Evolutionary conservation across 2,888 invertebrate genomes (phyloP), one percentile per base, ranked within the genome.

Genomic region (Diabrotica balteata): DNA sequence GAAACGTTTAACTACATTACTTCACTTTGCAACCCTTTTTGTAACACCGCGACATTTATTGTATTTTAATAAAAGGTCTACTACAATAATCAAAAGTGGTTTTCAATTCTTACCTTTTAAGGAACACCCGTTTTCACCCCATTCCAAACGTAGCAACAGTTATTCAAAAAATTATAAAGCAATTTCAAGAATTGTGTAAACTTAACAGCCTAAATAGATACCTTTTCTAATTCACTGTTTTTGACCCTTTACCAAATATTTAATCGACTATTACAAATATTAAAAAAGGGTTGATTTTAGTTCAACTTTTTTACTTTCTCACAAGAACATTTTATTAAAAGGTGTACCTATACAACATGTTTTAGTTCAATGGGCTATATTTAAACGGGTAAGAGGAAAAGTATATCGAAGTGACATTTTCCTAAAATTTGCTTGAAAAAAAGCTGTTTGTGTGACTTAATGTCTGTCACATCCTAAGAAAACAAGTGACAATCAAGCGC

Each of bases 401-500:
- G 11, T 8, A n/a, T 17, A 7, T 55, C n/a, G 55, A 8, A 47
- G 43, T 55, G 55, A 55, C 55, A 43, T 42, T 43, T 55, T 55
- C 55, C 42, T 55, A 17, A 57, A 57, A 57, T 57, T 57, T 57
- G 43, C 45, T 44, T 9, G 7, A 45, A 57, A 42, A n/a, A 45
- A 45, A 45, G 5, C 11, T 57, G 45, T 57, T 57, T 45, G 55
- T 45, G 55, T 57, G 45, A 45, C 44, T 57, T 11, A 57, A 55
- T 45, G 45, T 45, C 55, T 11, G 55, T 45, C 45, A 45, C 8
- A 17, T 45, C 45, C 45, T 45, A 57, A 57, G 45, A 57, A 57
- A 57, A 57, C 55, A 57, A 45, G 45, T 45, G 55, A 45, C 55
- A 57, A 57, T 57, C 43, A 57, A 45, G 17, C 43, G 45, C 55